phyloP scores from a whole-genome alignment of 2,888 invertebrate genomes.

The Oscheius sp. region DNA sequence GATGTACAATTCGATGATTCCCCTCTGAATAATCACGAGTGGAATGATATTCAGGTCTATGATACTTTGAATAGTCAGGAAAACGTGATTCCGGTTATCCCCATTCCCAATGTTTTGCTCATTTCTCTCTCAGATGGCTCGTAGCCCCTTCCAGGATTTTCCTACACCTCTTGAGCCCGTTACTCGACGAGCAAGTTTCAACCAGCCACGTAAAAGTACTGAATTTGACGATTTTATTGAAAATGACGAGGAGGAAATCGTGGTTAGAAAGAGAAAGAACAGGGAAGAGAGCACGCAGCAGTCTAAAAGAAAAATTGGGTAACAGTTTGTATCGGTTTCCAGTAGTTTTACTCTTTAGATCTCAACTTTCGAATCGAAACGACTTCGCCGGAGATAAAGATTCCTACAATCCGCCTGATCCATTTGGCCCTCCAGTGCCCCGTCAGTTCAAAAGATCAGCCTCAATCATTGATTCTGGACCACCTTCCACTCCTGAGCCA shows the following conservation, averaged over 20 bases:
- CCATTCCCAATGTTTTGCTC: background rate
- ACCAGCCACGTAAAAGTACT: background rate
- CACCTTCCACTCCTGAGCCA: background rate
- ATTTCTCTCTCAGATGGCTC: background rate
- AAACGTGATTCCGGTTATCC: background rate
- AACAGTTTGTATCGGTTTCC: background rate
- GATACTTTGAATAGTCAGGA: background rate
- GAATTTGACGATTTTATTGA: slow-evolving; percentile 13
- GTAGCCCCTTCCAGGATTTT: background rate
- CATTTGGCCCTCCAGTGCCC: background rate
- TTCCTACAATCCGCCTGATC: background rate
- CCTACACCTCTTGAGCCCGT: background rate
- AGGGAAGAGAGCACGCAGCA: background rate
- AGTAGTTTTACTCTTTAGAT: background rate
- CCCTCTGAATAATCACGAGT: background rate
- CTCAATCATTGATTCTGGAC: background rate
- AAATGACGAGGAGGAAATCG: background rate
- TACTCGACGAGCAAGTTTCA: background rate
- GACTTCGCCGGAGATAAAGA: background rate
- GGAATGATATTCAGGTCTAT: background rate
- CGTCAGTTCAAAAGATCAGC: background rate
- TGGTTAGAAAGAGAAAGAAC: slow-evolving; percentile 9
- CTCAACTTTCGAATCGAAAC: background rate
- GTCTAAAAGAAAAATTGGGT: background rate
- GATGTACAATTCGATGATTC: background rate